These are phyloP conservation scores for Neuroterus valhalla DNA, from an alignment of 1,140 invertebrate genomes.

Conservation along the genomic window DNA sequence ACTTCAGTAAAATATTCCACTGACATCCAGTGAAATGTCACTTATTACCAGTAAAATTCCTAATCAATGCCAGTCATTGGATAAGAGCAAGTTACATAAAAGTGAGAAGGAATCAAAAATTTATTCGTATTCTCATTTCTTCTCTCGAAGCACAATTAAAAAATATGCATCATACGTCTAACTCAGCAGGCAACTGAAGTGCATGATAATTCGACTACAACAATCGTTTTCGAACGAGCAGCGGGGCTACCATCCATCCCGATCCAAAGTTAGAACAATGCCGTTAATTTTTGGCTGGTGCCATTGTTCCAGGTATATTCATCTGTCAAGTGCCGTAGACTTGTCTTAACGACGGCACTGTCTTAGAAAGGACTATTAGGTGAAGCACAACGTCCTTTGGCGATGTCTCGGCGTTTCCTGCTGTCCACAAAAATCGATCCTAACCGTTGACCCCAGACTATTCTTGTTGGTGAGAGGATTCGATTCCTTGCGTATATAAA, in stretches of 20 bases:
- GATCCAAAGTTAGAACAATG: conserved; percentile 74
- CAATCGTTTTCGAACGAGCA: conserved; percentile 37
- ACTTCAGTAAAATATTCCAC: too few species aligned
- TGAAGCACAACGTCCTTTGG: conserved; percentile 2
- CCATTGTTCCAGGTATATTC: conserved; percentile 72
- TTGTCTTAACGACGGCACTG: conserved; percentile 57
- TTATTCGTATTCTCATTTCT: background rate
- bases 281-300: conserved; percentile 74
- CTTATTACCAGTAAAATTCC: too few species aligned
- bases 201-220: conserved; percentile 26
- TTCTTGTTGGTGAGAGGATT: background rate
- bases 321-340: conserved; percentile 72
- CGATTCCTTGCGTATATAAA: background rate
- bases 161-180: background rate
- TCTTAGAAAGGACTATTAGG: conserved; percentile 37
- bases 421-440: conserved; percentile 24
- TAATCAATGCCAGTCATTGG: too few species aligned
- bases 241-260: conserved; percentile 52
- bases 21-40: too few species aligned
- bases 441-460: background rate
- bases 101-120: too few species aligned
- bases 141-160: background rate
- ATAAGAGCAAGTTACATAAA: too few species aligned
- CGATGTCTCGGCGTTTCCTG: background rate
- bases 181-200: conserved; percentile 6